Evolutionary conservation across 2,113 vertebrate genomes (phyloP).

Genomic region (Petrocephalus microphthalmus): DNA sequence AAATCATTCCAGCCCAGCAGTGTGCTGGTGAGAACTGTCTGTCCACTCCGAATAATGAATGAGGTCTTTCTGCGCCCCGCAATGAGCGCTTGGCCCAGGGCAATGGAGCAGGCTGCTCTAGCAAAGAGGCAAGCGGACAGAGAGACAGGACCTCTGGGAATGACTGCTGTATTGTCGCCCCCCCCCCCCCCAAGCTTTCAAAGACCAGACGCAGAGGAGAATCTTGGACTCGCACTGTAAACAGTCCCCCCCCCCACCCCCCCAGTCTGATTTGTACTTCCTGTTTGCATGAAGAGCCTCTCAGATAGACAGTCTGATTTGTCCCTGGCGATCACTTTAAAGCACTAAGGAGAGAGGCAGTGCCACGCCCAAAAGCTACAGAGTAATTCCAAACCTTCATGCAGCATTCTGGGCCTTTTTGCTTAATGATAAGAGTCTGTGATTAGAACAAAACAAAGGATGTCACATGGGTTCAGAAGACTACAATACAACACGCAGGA

Average conservation of each 20-base stretch:
- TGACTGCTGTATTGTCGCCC: neutral
- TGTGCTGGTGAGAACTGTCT: conserved; percentile 11
- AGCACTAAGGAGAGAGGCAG: conserved; percentile 35
- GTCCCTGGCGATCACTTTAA: conserved; percentile 15
- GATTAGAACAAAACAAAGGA: neutral
- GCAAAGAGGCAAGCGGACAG: neutral
- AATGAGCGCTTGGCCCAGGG: neutral
- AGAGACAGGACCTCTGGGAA: conserved; percentile 11
- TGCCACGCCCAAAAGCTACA: conserved; percentile 23
- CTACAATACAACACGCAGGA: neutral
- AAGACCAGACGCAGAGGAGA: conserved; percentile 27
- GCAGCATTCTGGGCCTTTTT: neutral
- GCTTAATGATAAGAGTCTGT: neutral
- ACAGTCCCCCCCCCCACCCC: conserved; percentile 45
- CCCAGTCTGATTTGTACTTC: conserved; percentile 48
- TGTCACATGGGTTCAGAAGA: neutral
- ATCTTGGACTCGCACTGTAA: conserved; percentile 50
- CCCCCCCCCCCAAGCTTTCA: neutral
- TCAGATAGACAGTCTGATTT: conserved; percentile 34
- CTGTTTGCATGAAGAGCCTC: conserved; percentile 50
- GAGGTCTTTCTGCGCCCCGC: neutral
- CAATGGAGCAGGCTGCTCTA: neutral
- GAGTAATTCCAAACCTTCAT: neutral
- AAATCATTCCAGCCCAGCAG: conserved; percentile 3
- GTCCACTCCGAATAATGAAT: conserved; percentile 20